Evolutionary conservation across 2,888 invertebrate genomes (phyloP), one percentile per base, ranked within the genome.

Genomic region (Drosophila seclusa): DNA sequence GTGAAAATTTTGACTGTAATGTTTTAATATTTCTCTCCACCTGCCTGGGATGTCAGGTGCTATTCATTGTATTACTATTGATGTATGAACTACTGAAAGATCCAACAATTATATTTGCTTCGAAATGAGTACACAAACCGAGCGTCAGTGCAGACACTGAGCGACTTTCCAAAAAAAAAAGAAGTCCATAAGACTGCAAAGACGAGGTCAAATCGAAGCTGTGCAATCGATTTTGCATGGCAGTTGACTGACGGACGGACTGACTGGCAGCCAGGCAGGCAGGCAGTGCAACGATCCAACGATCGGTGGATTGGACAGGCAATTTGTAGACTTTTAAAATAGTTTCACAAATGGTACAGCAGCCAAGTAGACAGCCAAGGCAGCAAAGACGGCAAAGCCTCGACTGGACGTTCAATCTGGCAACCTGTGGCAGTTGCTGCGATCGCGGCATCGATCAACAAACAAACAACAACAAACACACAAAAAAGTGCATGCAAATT

Each of bases 291-390:
- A 62, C 42, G 31, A 42, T 57, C 29, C 38, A 68, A 45, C 57
- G 78, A 78, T 78, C 70, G 63, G 76, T 78, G 72, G 68, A 72
- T 76, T 85, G 80, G 90, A 82, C 90, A 87, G 90, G 87, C 87
- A 87, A 90, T 88, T 87, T 87, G 90, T 87, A 86, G 87, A 80
- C 87, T 89, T 85, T 90, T 82, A 83, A 87, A 88, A 88, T 80
- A 73, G 72, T 73, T 87, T 80, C 49, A 52, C 75, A 89, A 89
- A 85, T 83, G 76, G 68, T 77, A 70, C 69, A 79, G 59, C 61
- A 55, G 55, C 61, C 69, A 24, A 54, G 8, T 16, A 24, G 38
- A 29, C 61, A 34, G 57, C 48, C 29, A 42, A n/a, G 36, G 21
- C 48, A 34, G 45, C 45, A 16, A 24, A 45, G 45, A 45, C 45